Conservation (phyloP, 2,888 invertebrate species). For the Nudaria mundana region DNA sequence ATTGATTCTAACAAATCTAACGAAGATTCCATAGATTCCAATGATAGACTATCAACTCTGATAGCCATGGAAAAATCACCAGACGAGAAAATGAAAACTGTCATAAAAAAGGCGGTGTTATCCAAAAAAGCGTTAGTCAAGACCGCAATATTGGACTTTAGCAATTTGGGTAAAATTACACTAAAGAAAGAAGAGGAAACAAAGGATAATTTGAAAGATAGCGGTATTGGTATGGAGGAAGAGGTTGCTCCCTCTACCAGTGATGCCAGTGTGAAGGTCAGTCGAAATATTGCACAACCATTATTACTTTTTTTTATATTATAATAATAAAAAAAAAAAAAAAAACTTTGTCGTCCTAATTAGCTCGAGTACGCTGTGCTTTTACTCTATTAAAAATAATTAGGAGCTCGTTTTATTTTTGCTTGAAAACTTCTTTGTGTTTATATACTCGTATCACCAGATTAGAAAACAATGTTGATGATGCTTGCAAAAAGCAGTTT, state of each 20-base stretch:
- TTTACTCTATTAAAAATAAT: no score
- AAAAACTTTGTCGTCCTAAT: no score
- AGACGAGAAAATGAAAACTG: slow-evolving; percentile 69
- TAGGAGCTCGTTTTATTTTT: no score
- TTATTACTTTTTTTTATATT: no score
- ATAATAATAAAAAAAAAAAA: no score
- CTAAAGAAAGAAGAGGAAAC: slow-evolving; percentile 49
- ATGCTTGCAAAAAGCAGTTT: no score
- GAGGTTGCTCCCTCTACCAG: slow-evolving; percentile 50
- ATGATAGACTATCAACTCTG: slow-evolving; percentile 58
- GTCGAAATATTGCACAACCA: no score
- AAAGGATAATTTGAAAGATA: slow-evolving; percentile 70
- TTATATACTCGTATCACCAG: no score
- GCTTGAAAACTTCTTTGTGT: no score
- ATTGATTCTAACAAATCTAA: slow-evolving; percentile 70
- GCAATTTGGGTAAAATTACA: slow-evolving; percentile 54
- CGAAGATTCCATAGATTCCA: slow-evolving; percentile 69
- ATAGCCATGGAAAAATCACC: slow-evolving; percentile 66
- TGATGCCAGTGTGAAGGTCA: slow-evolving; percentile 63
- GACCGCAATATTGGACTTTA: slow-evolving; percentile 66
- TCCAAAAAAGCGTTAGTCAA: slow-evolving; percentile 65
- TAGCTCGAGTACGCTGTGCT: no score
- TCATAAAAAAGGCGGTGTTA: slow-evolving; percentile 65
- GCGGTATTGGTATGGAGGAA: slow-evolving; percentile 64
- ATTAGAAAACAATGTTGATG: no score